Evolutionary conservation across 2,888 invertebrate genomes (phyloP).

Genomic region (Morpho deidamia): DNA sequence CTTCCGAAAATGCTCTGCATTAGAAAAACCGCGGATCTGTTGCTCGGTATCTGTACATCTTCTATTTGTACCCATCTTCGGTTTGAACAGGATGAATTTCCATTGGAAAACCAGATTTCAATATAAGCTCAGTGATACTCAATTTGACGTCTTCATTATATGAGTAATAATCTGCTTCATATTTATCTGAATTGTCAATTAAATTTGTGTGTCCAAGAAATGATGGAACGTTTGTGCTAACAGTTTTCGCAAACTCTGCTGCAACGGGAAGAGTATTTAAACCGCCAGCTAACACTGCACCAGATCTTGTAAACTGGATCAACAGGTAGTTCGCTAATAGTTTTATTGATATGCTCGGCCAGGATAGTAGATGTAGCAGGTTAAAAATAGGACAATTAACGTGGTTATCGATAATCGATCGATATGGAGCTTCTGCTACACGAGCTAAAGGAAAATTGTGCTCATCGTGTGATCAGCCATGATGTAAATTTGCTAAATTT

Average conservation of each 20-base stretch:
- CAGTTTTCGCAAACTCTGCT: conserved; percentile 28
- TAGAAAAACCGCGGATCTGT: conserved; percentile 46
- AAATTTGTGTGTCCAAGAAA: conserved; percentile 32
- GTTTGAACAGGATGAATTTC: conserved; percentile 44
- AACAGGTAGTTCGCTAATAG: conserved; percentile 7
- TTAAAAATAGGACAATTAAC: background rate
- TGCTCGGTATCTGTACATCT: conserved; percentile 43
- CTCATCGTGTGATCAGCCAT: background rate
- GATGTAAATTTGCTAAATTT: background rate
- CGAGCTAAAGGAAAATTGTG: background rate
- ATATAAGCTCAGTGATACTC: conserved; percentile 34
- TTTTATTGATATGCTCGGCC: background rate
- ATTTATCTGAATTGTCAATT: conserved; percentile 30
- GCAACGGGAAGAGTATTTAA: conserved; percentile 29
- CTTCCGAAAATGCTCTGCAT: conserved; percentile 58
- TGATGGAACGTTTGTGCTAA: conserved; percentile 29
- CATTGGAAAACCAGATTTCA: conserved; percentile 45
- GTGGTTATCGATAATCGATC: background rate
- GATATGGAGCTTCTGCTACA: background rate
- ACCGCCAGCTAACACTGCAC: conserved; percentile 29
- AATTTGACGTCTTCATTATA: conserved; percentile 45
- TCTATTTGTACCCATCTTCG: conserved; percentile 47
- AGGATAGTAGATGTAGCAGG: background rate
- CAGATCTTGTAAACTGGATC: background rate
- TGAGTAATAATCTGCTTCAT: conserved; percentile 31